Conservation (phyloP, 2,888 invertebrate genomes). For the Crocallis elinguaria region DNA sequence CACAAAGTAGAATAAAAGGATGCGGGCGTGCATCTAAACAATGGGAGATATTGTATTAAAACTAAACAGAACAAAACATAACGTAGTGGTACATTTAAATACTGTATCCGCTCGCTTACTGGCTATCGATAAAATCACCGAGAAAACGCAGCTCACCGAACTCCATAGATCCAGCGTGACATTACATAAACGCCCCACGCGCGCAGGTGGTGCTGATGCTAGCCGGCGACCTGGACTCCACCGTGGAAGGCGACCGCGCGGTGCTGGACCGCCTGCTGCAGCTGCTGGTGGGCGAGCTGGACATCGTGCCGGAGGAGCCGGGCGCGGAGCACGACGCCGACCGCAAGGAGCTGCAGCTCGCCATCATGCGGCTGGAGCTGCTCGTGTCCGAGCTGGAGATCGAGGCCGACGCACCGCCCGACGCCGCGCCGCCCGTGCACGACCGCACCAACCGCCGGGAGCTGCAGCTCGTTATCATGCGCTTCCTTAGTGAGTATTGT, state of each 20-base stretch:
- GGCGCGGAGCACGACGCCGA: constrained; percentile 85
- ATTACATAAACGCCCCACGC: not conserved
- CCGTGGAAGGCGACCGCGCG: constrained; percentile 91
- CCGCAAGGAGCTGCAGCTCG: constrained; percentile 93
- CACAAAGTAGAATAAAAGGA: too few species aligned
- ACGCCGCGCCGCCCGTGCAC: constrained; percentile 78
- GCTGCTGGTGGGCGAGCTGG: constrained; percentile 89
- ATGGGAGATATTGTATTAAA: too few species aligned
- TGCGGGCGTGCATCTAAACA: too few species aligned
- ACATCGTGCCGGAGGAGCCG: constrained; percentile 83
- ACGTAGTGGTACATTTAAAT: too few species aligned
- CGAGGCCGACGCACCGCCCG: constrained; percentile 77
- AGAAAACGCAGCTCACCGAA: too few species aligned
- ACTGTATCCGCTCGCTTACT: too few species aligned
- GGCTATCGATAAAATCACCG: too few species aligned
- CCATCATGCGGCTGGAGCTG: constrained; percentile 91
- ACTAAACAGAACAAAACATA: too few species aligned
- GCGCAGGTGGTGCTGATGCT: constrained; percentile 94
- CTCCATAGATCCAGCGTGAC: too few species aligned
- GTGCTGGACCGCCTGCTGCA: constrained; percentile 91
- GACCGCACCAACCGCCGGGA: constrained; percentile 91
- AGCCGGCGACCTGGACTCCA: constrained; percentile 94
- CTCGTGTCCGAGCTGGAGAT: constrained; percentile 90
- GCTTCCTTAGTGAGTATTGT: constrained; percentile 90
- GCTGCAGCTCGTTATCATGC: constrained; percentile 94